Conservation (phyloP, 2,113 vertebrate species). For the Gobio gobio region DNA sequence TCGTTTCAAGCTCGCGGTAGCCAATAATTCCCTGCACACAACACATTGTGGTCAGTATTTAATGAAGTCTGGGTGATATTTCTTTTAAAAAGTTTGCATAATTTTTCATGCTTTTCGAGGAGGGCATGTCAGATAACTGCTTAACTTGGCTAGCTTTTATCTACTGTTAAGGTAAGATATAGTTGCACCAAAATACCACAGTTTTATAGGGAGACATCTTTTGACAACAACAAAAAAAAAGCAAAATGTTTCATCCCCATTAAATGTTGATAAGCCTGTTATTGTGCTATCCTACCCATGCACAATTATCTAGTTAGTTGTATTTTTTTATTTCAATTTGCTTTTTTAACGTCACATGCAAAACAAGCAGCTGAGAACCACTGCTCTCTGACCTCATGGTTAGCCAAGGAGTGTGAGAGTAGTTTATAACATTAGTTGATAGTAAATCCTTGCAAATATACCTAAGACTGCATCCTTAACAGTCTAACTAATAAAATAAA, state of each 20-base stretch:
- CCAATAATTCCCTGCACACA: not conserved
- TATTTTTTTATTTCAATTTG: not conserved
- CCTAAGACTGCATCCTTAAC: not conserved
- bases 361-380: not conserved
- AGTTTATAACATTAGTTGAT: not conserved
- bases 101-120: not conserved
- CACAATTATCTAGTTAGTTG: not conserved
- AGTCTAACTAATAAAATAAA: not conserved
- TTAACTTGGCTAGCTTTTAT: not conserved
- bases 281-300: not conserved
- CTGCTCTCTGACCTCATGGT: constrained; percentile 6
- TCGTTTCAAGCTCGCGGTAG: not conserved
- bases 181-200: not conserved
- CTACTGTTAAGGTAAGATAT: not conserved
- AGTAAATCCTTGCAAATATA: not conserved
- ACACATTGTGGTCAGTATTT: not conserved
- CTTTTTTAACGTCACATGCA: not conserved
- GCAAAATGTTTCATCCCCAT: not conserved
- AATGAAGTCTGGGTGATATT: not conserved
- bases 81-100: not conserved
- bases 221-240: not conserved
- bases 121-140: not conserved
- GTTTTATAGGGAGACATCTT: not conserved
- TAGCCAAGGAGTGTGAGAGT: not conserved
- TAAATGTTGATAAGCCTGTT: not conserved